Evolutionary conservation across 2,113 vertebrate genomes (phyloP), one percentile per base, ranked within the genome.

Genomic region (Tautogolabrus adspersus): DNA sequence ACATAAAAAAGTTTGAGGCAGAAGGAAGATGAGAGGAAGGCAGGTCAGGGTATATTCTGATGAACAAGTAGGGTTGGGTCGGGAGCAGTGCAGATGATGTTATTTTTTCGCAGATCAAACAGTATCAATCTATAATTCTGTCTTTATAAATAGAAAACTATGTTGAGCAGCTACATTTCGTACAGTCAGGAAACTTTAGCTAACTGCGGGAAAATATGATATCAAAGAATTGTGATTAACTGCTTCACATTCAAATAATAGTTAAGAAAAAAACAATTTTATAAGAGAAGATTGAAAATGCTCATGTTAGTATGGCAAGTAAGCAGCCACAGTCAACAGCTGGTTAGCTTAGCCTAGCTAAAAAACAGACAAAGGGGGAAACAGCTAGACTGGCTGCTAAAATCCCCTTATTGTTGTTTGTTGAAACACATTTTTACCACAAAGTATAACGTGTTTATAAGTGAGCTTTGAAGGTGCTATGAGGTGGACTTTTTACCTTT

Each of bases 11-110:
- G 37, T 66, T 42, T 40, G n/a, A 44, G 54, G 56, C 40, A 19
- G 80, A 67, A 67, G 62, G 51, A 73, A 83, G 18, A 63, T 15
- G 54, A 73, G 8, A 10, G 68, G n/a, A 37, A 0, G 21, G 37
- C 58, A 68, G 70, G 77, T 88, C 72, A 88, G 57, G 77, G 58
- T 60, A 63, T 1, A 6, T 75, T 61, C 79, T 86, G 75, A 75
- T 64, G 69, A 47, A 18, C 46, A 1, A 77, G 73, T 49, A 34
- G 75, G 72, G 69, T 62, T 57, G 66, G 83, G 75, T 85, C 21
- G 52, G 46, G 65, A 67, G 63, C 51, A 52, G 70, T 12, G 23
- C 12, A 71, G 51, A 73, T 78, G 19, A 72, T 21, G 77, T 81
- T 86, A 84, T 69, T 66, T 10, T 57, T 47, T 6, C 11, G 57